Evolutionary conservation across 2,888 invertebrate genomes (phyloP), one percentile per base, ranked within the genome.

Genomic region (Eupsilia transversa): DNA sequence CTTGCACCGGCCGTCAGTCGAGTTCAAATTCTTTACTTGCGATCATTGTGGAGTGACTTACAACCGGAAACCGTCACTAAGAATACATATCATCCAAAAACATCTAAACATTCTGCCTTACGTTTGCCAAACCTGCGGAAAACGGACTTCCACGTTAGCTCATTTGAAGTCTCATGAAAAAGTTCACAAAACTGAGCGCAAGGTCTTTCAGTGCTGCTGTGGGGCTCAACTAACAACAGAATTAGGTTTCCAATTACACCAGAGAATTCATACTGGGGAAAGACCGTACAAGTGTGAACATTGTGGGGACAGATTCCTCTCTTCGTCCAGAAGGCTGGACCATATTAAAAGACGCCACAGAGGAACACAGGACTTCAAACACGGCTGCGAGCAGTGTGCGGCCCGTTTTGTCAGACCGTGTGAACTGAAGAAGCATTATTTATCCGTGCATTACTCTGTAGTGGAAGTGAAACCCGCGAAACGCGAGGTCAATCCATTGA

Each of bases 351-450:
- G 96, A n/a, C 89, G 91, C 27, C 95, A 96, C 63, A 91, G 90
- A 69, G 90, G 89, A 23, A 75, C 87, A 0, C 90, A 90, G 35
- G 93, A 94, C 0, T 90, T 93, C 87, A 89, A 92, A 0, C 94
- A 95, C 56, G 91, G 84, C 0, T 96, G 96, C 56, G 89, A 90
- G 0, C 76, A 91, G 56, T 96, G 96, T 73, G 79, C 90, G 0
- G 94, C 95, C 0, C 89, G 92, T 6, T 96, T 96, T 77, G 88
- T 95, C 0, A 89, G 95, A 30, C 96, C 96, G 0, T 94, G 93
- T 72, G 94, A 95, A 74, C 86, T 96, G 65, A 94, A 91, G 74
- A 96, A 94, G 38, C 96, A 96, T 84, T 93, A 90, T 61, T 77
- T 90, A 57, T 83, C 89, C 0, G 91, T 90, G 0, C 96, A 96